Conservation (phyloP, 2,113 vertebrate genomes). For the Siphamia tubifer region DNA sequence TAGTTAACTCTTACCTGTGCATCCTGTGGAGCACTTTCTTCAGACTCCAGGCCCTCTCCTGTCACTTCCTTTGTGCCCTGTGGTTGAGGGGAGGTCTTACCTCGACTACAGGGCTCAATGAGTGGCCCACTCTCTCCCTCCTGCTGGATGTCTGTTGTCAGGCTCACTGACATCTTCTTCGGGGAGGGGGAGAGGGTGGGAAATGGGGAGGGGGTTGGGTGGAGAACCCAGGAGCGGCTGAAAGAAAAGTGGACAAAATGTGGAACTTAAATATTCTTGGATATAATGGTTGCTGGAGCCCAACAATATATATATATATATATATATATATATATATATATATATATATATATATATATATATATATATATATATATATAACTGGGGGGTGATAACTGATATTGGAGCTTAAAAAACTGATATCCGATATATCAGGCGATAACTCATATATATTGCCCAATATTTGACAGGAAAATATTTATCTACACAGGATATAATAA, state of each 20-base stretch:
- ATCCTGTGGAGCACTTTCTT: slow-evolving; percentile 75
- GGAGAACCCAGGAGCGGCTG: slow-evolving; percentile 66
- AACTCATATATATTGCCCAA: too few relatives aligned
- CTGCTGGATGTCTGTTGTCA: slow-evolving; percentile 77
- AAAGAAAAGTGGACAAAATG: not conserved
- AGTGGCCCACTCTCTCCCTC: slow-evolving; percentile 76
- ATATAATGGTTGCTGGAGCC: not conserved
- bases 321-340: too few relatives aligned
- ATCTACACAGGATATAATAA: too few relatives aligned
- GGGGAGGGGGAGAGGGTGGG: slow-evolving; percentile 72
- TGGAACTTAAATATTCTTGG: not conserved
- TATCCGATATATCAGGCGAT: too few relatives aligned
- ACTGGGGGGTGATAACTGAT: too few relatives aligned
- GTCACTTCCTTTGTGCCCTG: slow-evolving; percentile 70
- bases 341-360: too few relatives aligned
- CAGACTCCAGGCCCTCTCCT: slow-evolving; percentile 69
- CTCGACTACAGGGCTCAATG: slow-evolving; percentile 70
- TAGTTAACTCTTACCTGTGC: slow-evolving; percentile 72
- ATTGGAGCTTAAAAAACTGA: too few relatives aligned
- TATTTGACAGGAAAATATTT: too few relatives aligned
- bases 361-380: too few relatives aligned
- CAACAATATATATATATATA: too few relatives aligned
- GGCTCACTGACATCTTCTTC: slow-evolving; percentile 78
- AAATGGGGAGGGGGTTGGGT: slow-evolving; percentile 64
- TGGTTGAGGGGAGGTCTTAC: slow-evolving; percentile 72